Evolutionary conservation across 2,113 vertebrate species (phyloP).

Genomic region (Ciconia stormi): DNA sequence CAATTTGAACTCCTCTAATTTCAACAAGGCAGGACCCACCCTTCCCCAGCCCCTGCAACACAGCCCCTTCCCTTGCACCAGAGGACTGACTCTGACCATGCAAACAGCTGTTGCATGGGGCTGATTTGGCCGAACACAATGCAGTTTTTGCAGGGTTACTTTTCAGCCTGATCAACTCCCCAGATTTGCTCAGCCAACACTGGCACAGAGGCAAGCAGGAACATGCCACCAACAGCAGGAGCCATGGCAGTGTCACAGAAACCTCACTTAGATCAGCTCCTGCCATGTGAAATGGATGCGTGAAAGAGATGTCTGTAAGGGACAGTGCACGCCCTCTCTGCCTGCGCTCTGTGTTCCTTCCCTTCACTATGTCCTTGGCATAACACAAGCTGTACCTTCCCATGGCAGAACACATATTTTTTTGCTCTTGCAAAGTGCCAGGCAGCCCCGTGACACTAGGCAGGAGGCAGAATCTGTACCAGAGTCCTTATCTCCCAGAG

Average conservation of each 20-base stretch:
- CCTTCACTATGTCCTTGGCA: neutral
- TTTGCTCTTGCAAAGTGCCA: neutral
- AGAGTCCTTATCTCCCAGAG: neutral
- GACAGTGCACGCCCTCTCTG: neutral
- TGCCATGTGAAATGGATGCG: neutral
- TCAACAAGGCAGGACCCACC: neutral
- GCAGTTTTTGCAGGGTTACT: neutral
- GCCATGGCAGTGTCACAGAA: neutral
- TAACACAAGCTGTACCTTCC: neutral
- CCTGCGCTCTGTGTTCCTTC: neutral
- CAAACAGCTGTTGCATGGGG: rapidly evolving
- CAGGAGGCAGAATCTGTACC: neutral
- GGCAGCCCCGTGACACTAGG: neutral
- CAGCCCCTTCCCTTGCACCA: neutral
- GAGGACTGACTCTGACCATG: neutral
- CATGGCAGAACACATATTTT: neutral
- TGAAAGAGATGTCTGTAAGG: neutral
- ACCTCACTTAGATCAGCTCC: neutral
- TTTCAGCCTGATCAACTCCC: neutral
- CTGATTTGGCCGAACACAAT: neutral
- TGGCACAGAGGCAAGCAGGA: neutral
- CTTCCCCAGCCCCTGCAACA: neutral
- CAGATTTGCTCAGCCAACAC: neutral
- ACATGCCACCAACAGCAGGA: neutral
- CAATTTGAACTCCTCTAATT: neutral